Base-by-base conservation (phyloP, 2,797 vertebrate genomes). In the Pampus argenteus region DNA sequence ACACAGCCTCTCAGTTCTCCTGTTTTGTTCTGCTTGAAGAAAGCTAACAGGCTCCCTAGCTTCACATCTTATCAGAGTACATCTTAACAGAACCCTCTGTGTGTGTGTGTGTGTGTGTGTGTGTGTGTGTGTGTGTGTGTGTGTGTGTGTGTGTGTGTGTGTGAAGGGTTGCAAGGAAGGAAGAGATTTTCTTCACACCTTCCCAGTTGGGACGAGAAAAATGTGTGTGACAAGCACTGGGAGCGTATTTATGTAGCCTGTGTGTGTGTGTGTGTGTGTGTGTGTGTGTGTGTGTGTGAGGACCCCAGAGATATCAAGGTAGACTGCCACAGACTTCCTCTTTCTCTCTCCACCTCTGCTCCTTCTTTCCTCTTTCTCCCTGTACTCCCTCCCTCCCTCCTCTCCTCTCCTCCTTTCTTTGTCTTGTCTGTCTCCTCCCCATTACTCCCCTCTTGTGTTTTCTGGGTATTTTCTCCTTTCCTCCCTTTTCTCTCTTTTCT, bases 141-240 rank as follows among this genome's bases (percentile, higher is more conserved):
- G 42, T 48, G 31, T 20, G 9, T 36, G 49, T 42, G 52, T n/a
- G 63, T 14, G 54, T 20, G 29, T 31, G 22, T 42, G 23, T 38
- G 47, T n/a, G 57, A 17, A 15, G 40, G 61, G 49, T 10, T 60
- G 36, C 29, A 49, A 59, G 76, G 78, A 79, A 82, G 84, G 66
- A 83, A 81, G 70, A 63, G 51, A 75, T 81, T 86, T 86, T 66
- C 76, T 82, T 81, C 52, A 79, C 78, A 86, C 84, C 78, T 83
- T 55, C 81, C 72, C 81, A 83, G 70, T 55, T 78, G 82, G 81
- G 84, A 84, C 70, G 47, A 70, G 68, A 81, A 83, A 74, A 76
- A 77, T 80, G 57, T 77, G 57, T 54, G 58, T 59, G 69, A 55
- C 10, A 51, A 23, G 61, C 11, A 9, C 50, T 44, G 45, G 34